Base-by-base conservation (phyloP, 1,140 invertebrate species). In the Zophobas morio region DNA sequence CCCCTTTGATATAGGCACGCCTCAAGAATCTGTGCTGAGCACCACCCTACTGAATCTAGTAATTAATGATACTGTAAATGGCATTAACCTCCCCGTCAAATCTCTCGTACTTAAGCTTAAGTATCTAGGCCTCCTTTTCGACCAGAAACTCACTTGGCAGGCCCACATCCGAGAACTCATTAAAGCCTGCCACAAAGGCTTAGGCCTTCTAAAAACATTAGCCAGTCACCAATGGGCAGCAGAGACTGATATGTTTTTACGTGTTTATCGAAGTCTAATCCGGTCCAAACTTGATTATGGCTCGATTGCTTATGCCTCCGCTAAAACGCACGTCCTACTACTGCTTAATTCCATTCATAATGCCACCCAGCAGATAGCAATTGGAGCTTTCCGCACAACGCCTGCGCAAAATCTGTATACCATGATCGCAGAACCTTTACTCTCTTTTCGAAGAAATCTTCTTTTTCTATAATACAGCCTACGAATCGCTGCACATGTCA, bases 1-100 rank as follows among this genome's bases (percentile, higher is more conserved):
- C 8, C 6, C 6, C 49, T 74, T 66, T 42, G 66, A 66, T 74
- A 78, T 74, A 20, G 71, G 72, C 20, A 57, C 39, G 34, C 66
- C 54, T 6, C 51, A 77, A 47, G 56, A 54, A 77, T 72, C 49
- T 71, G 46, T 54, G 8, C 60, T 76, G 8, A 76, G 75, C 54
- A 53, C 53, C 34, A 76, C 75, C 20, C 37, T 76, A n/a, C 35
- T 36, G 70, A 39, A 37, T 76, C 54, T 20, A 20, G 63, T 66
- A 5, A 56, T 76, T 37, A 76, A 76, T 39, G 47, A 54, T 42
- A 37, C 71, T 39, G 42, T 40, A 5, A 54, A 71, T 54, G 46
- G 54, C 33, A 76, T 76, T 20, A 20, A 20, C 20, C 20, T 20
- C 20, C 20, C 20, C 20, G 20, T 20, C 20, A 20, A 20, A 20